Percentiles rank a stretch among this genome's conserved stretches.
phyloP scores from a whole-genome alignment of 2,113 vertebrate species.

The Boleophthalmus pectinirostris region DNA sequence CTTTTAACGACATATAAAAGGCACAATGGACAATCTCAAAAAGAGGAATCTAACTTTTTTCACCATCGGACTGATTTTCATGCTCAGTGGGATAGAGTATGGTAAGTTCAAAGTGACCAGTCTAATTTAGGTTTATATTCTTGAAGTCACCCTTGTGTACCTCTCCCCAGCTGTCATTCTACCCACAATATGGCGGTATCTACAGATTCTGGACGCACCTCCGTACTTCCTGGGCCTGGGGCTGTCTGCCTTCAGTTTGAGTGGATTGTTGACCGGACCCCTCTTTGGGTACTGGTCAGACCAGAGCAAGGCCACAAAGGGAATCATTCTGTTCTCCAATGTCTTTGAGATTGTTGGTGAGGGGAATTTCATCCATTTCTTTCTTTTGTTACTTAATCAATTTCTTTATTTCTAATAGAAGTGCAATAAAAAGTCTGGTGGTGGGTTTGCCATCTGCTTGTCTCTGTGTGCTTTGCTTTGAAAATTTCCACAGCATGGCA shows the following conservation, averaged over 20 bases:
- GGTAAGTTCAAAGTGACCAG: slow-evolving; percentile 67
- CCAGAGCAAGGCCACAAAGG: slow-evolving; percentile 74
- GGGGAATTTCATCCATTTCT: slow-evolving; percentile 15
- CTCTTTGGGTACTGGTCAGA: slow-evolving; percentile 84
- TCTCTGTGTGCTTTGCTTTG: too few relatives aligned
- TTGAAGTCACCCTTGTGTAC: neutral
- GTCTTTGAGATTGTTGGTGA: slow-evolving; percentile 83
- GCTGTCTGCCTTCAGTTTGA: slow-evolving; percentile 83
- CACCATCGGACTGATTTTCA: slow-evolving; percentile 81
- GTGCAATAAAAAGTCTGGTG: neutral
- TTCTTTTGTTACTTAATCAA: neutral
- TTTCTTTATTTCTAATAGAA: neutral
- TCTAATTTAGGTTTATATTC: neutral
- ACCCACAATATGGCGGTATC: slow-evolving; percentile 84
- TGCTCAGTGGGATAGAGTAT: slow-evolving; percentile 83
- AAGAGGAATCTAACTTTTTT: slow-evolving; percentile 77
- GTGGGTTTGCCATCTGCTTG: too few relatives aligned
- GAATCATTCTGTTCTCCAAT: slow-evolving; percentile 81
- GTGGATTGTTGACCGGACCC: slow-evolving; percentile 77
- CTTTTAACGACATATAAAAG: slow-evolving; percentile 30
- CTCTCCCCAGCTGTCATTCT: slow-evolving; percentile 79
- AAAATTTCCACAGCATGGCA: too few relatives aligned
- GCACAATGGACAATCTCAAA: slow-evolving; percentile 69
- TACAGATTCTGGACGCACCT: slow-evolving; percentile 80
- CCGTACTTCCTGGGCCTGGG: slow-evolving; percentile 83